These are phyloP conservation scores for Nesoenas mayeri DNA, from an alignment of 2,113 vertebrate species.

Conservation along the genomic window DNA sequence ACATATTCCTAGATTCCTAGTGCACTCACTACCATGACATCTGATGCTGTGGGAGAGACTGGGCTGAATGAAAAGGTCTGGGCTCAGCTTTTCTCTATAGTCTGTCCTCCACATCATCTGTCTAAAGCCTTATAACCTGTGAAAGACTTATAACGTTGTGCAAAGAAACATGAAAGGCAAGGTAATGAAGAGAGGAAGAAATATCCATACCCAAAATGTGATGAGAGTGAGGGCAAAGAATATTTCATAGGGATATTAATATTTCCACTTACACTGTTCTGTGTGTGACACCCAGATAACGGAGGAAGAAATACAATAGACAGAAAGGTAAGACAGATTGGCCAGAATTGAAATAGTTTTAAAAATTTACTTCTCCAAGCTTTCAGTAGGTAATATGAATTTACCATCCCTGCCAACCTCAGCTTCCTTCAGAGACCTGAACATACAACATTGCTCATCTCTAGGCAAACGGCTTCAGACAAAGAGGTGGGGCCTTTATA, in stretches of 20 bases:
- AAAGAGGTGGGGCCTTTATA: slow-evolving; percentile 1
- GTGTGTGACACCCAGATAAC: slow-evolving; percentile 6
- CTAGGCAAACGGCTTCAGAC: slow-evolving; percentile 41
- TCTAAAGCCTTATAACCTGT: not conserved
- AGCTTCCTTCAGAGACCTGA: slow-evolving; percentile 38
- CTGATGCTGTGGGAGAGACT: not conserved
- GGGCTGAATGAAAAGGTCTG: not conserved
- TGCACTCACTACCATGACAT: not conserved
- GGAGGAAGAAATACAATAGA: not conserved
- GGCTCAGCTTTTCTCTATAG: not conserved
- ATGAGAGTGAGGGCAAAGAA: not conserved
- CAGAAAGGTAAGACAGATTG: slow-evolving; percentile 37
- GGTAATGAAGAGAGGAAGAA: slow-evolving; percentile 8
- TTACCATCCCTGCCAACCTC: slow-evolving; percentile 34
- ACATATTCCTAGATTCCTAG: not conserved
- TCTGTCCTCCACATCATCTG: not conserved
- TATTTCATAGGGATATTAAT: slow-evolving; percentile 27
- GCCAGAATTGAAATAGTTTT: slow-evolving; percentile 26
- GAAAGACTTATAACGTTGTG: not conserved
- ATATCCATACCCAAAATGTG: not conserved
- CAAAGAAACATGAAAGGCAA: not conserved
- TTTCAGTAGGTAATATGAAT: slow-evolving; percentile 29
- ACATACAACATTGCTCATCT: not conserved
- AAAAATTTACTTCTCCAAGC: slow-evolving; percentile 45
- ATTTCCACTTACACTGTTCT: slow-evolving; percentile 4